Percentiles rank a stretch among this genome's conserved stretches.
Evolutionary conservation across 1,140 invertebrate species (phyloP).

Genomic region (Holcopasites calliopsidis): DNA sequence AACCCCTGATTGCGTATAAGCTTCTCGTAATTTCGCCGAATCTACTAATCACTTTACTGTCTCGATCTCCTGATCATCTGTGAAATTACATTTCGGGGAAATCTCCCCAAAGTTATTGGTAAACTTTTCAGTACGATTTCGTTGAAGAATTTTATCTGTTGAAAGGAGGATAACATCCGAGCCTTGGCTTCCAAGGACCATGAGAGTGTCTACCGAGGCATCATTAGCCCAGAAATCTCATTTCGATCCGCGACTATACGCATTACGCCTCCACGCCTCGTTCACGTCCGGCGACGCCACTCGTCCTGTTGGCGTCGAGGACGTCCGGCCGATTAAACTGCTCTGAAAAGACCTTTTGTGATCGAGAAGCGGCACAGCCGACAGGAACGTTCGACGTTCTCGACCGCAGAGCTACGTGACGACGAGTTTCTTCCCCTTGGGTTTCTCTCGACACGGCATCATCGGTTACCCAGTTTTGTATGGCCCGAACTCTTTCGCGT

Average conservation of each 20-base stretch:
- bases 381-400: not conserved
- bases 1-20: not conserved
- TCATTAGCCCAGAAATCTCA: conserved; percentile 61
- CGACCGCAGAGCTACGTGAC: not conserved
- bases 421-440: not conserved
- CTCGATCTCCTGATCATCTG: not conserved
- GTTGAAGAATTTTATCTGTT: too few species aligned
- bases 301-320: conserved; percentile 15
- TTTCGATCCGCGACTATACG: conserved; percentile 50
- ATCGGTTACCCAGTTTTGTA: too few species aligned
- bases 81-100: too few species aligned
- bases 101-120: too few species aligned
- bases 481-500: too few species aligned
- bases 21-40: not conserved
- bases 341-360: conserved; percentile 16
- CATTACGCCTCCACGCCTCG: conserved; percentile 22
- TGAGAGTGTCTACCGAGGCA: not conserved
- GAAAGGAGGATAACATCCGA: conserved; percentile 50
- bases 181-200: conserved; percentile 22
- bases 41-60: not conserved
- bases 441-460: too few species aligned
- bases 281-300: conserved; percentile 7
- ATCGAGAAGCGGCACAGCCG: not conserved
- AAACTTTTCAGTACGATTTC: too few species aligned
- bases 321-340: conserved; percentile 46